These are phyloP conservation scores for Nylanderia fulva DNA, from an alignment of 1,140 invertebrate species.

Conservation along the genomic window DNA sequence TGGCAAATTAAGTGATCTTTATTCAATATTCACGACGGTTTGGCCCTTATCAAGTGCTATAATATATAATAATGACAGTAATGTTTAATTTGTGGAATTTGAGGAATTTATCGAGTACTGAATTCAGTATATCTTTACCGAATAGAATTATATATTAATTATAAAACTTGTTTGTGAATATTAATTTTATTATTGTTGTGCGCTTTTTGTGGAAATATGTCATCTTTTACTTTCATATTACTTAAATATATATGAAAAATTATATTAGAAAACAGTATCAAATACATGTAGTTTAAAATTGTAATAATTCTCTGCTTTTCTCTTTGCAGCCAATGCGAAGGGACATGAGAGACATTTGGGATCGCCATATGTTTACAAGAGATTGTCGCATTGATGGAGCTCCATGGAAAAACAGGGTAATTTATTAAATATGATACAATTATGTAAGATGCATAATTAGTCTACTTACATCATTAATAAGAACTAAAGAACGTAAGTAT, in stretches of 20 bases:
- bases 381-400: constrained; percentile 39
- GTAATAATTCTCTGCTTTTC: not conserved
- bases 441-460: not conserved
- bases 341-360: constrained; percentile 1
- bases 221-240: not conserved
- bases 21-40: no score
- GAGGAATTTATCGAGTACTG: not conserved
- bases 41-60: no score
- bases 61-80: no score
- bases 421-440: constrained; percentile 23
- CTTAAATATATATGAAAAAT: not conserved
- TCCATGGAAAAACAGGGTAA: constrained; percentile 52
- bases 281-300: not conserved
- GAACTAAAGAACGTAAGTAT: not conserved
- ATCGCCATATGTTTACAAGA: constrained; percentile 47
- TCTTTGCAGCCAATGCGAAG: constrained; percentile 56
- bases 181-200: not conserved
- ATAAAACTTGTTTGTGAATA: no score
- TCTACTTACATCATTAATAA: not conserved
- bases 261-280: not conserved
- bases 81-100: not conserved
- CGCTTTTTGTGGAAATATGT: not conserved
- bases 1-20: no score
- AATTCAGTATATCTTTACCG: not conserved
- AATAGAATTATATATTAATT: not conserved